These are phyloP conservation scores for Drosophila arawakana DNA, from an alignment of 1,140 invertebrate species.

Conservation along the genomic window DNA sequence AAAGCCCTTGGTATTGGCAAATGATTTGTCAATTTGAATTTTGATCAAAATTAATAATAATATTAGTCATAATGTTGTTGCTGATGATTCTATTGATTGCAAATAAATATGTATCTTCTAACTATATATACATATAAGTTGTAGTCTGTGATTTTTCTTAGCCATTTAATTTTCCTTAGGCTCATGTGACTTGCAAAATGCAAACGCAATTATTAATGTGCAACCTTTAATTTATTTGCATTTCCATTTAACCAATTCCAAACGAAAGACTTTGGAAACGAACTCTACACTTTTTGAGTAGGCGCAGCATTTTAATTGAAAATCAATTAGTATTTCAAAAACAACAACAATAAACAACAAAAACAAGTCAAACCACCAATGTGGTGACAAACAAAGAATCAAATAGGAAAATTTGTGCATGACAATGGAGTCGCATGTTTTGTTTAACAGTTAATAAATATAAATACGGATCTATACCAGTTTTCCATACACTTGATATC, in stretches of 20 bases:
- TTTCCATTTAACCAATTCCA: conserved; percentile 20
- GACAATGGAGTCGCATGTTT: conserved; percentile 6
- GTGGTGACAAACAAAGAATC: neutral
- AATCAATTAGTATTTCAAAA: conserved; percentile 11
- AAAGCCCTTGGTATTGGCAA: conserved; percentile 64
- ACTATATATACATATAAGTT: neutral
- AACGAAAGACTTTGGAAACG: conserved; percentile 68
- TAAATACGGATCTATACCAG: conserved; percentile 5
- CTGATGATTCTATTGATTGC: neutral
- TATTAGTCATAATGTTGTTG: conserved; percentile 15
- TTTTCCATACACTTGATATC: conserved; percentile 7
- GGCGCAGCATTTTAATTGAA: conserved; percentile 12
- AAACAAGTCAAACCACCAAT: neutral
- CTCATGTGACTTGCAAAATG: neutral
- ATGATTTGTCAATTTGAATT: conserved; percentile 50
- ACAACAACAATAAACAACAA: neutral
- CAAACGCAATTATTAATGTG: conserved; percentile 43
- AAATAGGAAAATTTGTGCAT: conserved; percentile 10
- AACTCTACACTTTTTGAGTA: conserved; percentile 60
- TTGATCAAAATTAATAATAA: conserved; percentile 36
- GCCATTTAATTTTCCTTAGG: neutral
- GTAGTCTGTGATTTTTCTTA: neutral
- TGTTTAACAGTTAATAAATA: conserved; percentile 8
- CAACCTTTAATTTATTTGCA: conserved; percentile 42
- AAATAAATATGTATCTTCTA: conserved; percentile 10